phyloP scores from a whole-genome alignment of 2,888 invertebrate species.

The Pyrrhosoma nymphula region DNA sequence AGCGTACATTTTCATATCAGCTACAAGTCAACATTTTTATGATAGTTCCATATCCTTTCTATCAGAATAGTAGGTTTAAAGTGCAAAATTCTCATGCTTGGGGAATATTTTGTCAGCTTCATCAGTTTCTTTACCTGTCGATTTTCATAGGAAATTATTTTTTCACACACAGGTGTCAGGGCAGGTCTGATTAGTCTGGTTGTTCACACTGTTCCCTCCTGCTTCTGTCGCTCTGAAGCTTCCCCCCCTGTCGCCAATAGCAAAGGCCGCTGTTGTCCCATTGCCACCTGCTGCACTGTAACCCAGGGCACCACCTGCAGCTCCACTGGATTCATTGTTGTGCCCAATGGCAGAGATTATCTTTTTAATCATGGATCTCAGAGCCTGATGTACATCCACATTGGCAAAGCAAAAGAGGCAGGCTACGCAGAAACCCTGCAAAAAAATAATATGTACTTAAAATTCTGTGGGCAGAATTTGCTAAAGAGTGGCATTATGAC shows the following conservation, averaged over 20 bases:
- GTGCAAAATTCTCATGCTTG: too few species aligned
- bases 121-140: background rate
- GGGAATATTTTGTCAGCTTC: too few species aligned
- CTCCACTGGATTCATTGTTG: conserved; percentile 46
- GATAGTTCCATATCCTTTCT: too few species aligned
- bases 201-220: conserved; percentile 31
- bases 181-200: conserved; percentile 57
- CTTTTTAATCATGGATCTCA: conserved; percentile 77
- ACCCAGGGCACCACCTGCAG: conserved; percentile 19
- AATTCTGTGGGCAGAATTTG: background rate
- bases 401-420: conserved; percentile 88
- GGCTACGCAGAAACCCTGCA: conserved; percentile 85
- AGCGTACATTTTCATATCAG: too few species aligned
- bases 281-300: conserved; percentile 50
- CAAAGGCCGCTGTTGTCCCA: conserved; percentile 56
- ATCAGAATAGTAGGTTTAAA: too few species aligned
- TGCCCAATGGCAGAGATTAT: conserved; percentile 24
- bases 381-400: conserved; percentile 84
- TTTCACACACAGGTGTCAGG: conserved; percentile 59
- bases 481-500: background rate
- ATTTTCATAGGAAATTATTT: background rate
- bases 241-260: conserved; percentile 48
- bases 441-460: conserved; percentile 69
- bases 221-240: conserved; percentile 42
- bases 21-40: too few species aligned